Conservation (phyloP, 2,113 vertebrate genomes). For the Caracal caracal region DNA sequence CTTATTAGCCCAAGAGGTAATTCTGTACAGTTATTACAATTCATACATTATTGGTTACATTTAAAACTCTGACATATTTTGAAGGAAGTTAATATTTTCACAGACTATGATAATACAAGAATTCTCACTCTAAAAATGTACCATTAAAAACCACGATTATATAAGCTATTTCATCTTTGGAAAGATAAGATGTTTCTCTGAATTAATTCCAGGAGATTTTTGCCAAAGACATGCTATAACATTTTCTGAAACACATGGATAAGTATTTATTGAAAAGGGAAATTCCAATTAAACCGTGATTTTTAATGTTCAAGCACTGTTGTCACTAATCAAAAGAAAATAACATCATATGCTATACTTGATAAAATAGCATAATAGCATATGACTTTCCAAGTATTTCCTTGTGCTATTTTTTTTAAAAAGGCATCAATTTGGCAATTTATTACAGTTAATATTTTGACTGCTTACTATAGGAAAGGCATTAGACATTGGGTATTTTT, state of each 20-base stretch:
- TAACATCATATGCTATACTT: background rate
- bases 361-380: background rate
- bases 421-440: background rate
- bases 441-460: background rate
- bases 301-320: background rate
- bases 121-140: conserved; percentile 42
- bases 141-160: background rate
- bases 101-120: conserved; percentile 45
- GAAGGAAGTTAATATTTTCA: conserved; percentile 72
- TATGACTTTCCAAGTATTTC: background rate
- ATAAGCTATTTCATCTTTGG: background rate
- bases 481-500: background rate
- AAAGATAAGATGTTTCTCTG: background rate
- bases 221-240: background rate
- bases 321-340: background rate
- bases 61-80: conserved; percentile 72
- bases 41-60: conserved; percentile 63
- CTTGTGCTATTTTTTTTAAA: background rate
- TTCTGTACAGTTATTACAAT: conserved; percentile 56
- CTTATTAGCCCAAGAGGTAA: conserved; percentile 57
- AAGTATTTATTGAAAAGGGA: background rate
- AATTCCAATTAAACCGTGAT: background rate
- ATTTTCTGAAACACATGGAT: background rate
- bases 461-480: background rate
- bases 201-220: conserved; percentile 29